These are phyloP conservation scores for Dasyprocta punctata DNA, from an alignment of 2,113 vertebrate genomes.

Conservation along the genomic window DNA sequence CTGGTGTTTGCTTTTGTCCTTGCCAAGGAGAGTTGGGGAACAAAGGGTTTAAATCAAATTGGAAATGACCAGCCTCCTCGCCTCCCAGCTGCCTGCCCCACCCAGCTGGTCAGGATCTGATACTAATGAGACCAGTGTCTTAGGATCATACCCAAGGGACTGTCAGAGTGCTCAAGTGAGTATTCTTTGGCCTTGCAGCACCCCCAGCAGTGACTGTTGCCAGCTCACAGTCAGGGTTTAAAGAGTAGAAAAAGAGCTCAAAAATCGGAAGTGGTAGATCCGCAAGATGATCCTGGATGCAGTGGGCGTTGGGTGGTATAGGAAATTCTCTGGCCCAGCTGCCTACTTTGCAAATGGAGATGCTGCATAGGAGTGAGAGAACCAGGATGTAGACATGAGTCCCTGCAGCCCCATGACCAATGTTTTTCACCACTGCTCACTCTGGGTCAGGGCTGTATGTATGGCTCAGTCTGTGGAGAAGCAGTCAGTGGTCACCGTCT, in stretches of 20 bases:
- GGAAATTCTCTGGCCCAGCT: rapidly evolving
- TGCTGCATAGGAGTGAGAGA: not conserved
- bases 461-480: not conserved
- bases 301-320: rapidly evolving
- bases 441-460: not conserved
- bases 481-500: not conserved
- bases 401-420: rapidly evolving
- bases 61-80: not conserved
- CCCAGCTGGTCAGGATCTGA: not conserved
- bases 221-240: not conserved
- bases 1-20: not conserved
- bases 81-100: not conserved
- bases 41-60: not conserved
- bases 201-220: not conserved
- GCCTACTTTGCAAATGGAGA: not conserved
- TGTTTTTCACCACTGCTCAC: not conserved
- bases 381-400: not conserved
- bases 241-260: not conserved
- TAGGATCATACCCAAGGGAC: not conserved
- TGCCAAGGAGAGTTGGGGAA: not conserved
- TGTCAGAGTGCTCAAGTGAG: not conserved
- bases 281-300: not conserved
- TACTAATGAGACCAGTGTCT: not conserved
- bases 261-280: not conserved
- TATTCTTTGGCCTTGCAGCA: not conserved